Conservation (phyloP, 1,140 invertebrate genomes). For the Leptinotarsa defecta region DNA sequence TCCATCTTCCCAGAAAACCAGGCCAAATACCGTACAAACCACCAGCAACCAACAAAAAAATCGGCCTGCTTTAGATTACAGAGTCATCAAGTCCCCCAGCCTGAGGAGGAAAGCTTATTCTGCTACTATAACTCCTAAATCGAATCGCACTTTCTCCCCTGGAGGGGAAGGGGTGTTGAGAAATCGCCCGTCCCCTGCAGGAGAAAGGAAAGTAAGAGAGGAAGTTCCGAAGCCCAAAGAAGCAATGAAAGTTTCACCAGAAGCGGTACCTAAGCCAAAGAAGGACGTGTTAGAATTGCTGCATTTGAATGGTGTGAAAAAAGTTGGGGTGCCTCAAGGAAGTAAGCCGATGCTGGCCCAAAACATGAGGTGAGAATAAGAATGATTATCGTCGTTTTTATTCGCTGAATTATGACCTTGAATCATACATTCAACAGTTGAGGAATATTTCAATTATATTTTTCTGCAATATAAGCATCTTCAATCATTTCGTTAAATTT, state of each 20-base stretch:
- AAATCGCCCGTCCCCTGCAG: background rate
- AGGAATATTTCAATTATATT: no score
- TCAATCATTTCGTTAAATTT: no score
- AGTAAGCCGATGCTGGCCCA: background rate
- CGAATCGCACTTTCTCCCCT: background rate
- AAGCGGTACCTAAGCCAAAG: background rate
- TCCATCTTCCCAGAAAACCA: background rate
- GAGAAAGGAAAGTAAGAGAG: background rate
- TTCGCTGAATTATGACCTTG: no score
- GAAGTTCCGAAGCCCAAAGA: background rate
- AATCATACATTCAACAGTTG: no score
- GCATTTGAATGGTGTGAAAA: background rate
- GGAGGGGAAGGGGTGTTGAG: background rate
- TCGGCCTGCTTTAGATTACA: conserved; percentile 22
- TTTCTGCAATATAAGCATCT: no score
- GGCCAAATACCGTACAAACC: conserved; percentile 18
- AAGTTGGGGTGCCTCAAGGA: background rate
- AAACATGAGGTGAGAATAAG: background rate
- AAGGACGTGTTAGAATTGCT: background rate
- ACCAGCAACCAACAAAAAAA: background rate
- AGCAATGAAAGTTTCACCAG: background rate
- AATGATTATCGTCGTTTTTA: no score
- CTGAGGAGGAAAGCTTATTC: conserved; percentile 35
- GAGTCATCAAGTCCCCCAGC: conserved; percentile 32
- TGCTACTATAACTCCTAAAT: conserved; percentile 20